These are phyloP conservation scores for Chelonus formosanus DNA, from an alignment of 2,888 invertebrate genomes.

Conservation along the genomic window DNA sequence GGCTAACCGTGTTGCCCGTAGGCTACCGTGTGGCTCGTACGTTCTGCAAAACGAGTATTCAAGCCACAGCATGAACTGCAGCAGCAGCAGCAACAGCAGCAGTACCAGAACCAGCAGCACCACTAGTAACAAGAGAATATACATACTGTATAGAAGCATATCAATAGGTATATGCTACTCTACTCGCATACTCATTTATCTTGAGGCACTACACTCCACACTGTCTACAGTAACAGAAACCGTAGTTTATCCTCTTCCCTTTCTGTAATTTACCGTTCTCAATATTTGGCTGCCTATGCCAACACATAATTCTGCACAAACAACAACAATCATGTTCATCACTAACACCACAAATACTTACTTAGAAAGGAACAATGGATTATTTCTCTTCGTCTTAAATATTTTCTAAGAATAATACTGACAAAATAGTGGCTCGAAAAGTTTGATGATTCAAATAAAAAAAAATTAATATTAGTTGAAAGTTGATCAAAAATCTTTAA, in stretches of 20 bases:
- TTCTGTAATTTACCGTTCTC: not conserved
- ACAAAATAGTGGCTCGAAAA: no score
- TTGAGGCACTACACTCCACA: constrained; percentile 27
- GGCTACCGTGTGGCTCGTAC: constrained; percentile 41
- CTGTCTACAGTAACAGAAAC: constrained; percentile 16
- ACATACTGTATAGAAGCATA: not conserved
- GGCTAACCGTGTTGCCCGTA: constrained; percentile 42
- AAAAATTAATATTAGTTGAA: no score
- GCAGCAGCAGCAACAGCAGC: constrained; percentile 12
- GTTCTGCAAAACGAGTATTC: constrained; percentile 29
- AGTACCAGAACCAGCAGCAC: constrained; percentile 2
- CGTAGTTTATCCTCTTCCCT: constrained; percentile 16
- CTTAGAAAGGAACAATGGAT: no score
- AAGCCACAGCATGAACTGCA: constrained; percentile 25
- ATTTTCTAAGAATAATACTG: no score
- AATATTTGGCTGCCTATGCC: not conserved
- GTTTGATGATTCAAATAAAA: no score
- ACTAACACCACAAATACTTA: no score
- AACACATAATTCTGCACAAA: not conserved
- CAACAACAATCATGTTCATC: no score
- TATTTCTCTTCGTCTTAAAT: no score
- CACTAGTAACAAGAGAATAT: not conserved
- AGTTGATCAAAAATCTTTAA: no score
- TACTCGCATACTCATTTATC: constrained; percentile 29
- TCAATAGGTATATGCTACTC: constrained; percentile 5